Evolutionary conservation across 2,797 vertebrate genomes (phyloP).

Genomic region (Alfaro cultratus): DNA sequence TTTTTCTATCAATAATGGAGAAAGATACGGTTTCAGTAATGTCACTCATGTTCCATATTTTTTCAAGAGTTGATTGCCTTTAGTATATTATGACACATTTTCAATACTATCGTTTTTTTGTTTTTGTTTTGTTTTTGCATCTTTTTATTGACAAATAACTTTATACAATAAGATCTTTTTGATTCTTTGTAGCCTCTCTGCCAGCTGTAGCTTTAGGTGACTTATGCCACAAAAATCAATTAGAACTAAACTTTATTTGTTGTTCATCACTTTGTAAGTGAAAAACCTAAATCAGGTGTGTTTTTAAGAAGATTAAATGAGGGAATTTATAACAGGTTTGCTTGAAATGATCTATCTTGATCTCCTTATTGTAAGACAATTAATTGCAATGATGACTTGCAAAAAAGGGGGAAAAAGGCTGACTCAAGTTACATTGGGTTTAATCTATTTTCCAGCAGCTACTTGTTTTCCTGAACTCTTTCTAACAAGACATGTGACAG

Average conservation of each 20-base stretch:
- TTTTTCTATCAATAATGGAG: not conserved
- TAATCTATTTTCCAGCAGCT: conserved; percentile 38
- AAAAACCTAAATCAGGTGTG: not conserved
- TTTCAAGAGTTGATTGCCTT: not conserved
- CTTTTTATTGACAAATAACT: not conserved
- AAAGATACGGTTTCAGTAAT: not conserved
- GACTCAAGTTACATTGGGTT: conserved; percentile 35
- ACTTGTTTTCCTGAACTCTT: conserved; percentile 36
- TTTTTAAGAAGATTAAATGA: not conserved
- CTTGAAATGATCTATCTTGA: too few species aligned
- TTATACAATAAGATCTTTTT: not conserved
- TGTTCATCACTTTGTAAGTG: not conserved
- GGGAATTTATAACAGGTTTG: too few species aligned
- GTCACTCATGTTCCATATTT: not conserved
- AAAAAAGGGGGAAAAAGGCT: not conserved
- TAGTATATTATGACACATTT: not conserved
- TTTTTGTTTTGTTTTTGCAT: not conserved
- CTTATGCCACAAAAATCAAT: not conserved
- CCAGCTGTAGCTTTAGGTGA: not conserved
- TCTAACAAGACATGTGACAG: conserved; percentile 54
- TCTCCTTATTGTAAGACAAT: not conserved
- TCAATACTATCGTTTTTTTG: not conserved
- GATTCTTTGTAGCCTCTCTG: not conserved
- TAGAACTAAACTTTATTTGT: not conserved
- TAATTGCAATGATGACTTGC: not conserved